These are phyloP conservation scores for Marisa cornuarietis DNA, from an alignment of 1,140 invertebrate genomes.

Conservation along the genomic window DNA sequence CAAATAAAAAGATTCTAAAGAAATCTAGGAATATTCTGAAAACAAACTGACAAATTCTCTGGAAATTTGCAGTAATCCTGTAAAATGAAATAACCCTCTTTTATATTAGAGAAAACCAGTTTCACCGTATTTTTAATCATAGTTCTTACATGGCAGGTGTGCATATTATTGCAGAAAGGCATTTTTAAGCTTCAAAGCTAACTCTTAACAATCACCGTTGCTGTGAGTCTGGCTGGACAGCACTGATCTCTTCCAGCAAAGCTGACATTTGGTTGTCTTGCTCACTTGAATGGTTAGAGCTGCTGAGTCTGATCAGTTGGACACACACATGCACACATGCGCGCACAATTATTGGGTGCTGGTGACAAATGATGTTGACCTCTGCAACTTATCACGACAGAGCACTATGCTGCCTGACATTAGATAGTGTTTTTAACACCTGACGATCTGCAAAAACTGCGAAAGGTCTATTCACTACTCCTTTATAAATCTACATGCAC, in stretches of 20 bases:
- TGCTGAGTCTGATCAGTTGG: slow-evolving; percentile 13
- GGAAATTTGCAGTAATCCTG: background rate
- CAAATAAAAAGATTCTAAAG: background rate
- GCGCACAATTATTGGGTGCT: background rate
- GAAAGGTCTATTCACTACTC: too few relatives aligned
- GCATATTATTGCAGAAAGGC: background rate
- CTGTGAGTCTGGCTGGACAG: slow-evolving; percentile 60
- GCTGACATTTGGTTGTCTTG: slow-evolving; percentile 55
- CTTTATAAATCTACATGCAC: too few relatives aligned
- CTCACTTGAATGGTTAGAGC: slow-evolving; percentile 37
- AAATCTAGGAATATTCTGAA: background rate
- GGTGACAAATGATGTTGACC: background rate
- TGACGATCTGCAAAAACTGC: too few relatives aligned
- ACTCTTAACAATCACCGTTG: slow-evolving; percentile 45
- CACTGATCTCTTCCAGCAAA: slow-evolving; percentile 57
- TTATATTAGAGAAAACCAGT: too few relatives aligned
- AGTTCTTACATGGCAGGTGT: background rate
- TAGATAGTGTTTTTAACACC: too few relatives aligned
- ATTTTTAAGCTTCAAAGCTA: background rate
- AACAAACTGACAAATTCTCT: background rate
- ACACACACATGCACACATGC: background rate
- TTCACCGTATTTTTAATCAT: background rate
- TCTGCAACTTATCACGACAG: background rate
- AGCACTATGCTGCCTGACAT: background rate
- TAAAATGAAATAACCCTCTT: background rate